Evolutionary conservation across 35 echinoderm and acorn worm species (phyloP), one percentile per base, ranked within the genome.

Genomic region (Strongylocentrotus purpuratus): DNA sequence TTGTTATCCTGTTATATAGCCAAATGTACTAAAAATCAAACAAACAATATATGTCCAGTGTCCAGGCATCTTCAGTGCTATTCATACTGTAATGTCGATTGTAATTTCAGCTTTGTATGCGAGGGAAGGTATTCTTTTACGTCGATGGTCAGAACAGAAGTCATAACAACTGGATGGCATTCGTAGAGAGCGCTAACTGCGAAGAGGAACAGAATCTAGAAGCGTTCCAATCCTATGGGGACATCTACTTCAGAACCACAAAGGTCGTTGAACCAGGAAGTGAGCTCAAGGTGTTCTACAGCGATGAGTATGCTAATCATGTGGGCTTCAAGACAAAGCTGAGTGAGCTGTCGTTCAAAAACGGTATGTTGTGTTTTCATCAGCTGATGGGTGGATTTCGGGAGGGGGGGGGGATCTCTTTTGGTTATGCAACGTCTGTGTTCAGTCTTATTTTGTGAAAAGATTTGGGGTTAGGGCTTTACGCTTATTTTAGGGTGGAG

Each of bases 241-340:
- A 89, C 20, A 89, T 89, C 87, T 89, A 45, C 45, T 89, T 89
- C 87, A 33, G 87, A 33, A 89, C 87, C 87, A 89, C 87, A 15
- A 89, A 89, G 87, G 87, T 89, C 87, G 45, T 89, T 46, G 87
- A 89, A 46, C 87, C 87, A 33, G 87, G 87, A 33, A 89, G 45
- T 46, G 87, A 89, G 11, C 87, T 89, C 31, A 33, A 46, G 33
- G 87, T 89, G 32, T 89, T 89, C 87, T 89, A 89, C 87, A 89
- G 87, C 33, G 87, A 89, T 4, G 87, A 89, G 33, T 89, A 89
- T 31, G 87, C 87, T 7, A 89, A 46, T 46, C 87, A 89, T 46
- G 87, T 89, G 2, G 87, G 87, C 33, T 89, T 89, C 87, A 89
- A 89, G 87, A 33, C 31, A 33, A 88, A 88, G 33, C 87, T 88